Conservation (phyloP, 2,888 invertebrate species). For the Macrostomum cliftonense region DNA sequence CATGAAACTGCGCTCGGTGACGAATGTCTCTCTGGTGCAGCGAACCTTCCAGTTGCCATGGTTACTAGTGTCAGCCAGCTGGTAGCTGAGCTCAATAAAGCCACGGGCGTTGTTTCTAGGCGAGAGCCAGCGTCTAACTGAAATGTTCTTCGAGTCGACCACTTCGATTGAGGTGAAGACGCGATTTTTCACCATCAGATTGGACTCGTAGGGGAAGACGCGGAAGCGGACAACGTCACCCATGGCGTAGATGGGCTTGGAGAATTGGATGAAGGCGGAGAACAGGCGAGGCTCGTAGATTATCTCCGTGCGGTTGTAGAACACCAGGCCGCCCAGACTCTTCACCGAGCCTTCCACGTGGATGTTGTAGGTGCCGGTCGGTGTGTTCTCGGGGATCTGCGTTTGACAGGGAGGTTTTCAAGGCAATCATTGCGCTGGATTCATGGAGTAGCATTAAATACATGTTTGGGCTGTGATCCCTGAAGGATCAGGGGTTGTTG, state of each 20-base stretch:
- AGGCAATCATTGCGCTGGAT: too few species aligned
- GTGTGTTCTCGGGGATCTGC: slow-evolving; percentile 59
- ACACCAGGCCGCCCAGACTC: slow-evolving; percentile 60
- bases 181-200: slow-evolving; percentile 69
- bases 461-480: too few species aligned
- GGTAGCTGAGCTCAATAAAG: slow-evolving; percentile 74
- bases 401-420: too few species aligned
- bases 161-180: slow-evolving; percentile 76
- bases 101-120: slow-evolving; percentile 47
- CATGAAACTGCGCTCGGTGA: too few species aligned
- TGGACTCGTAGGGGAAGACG: slow-evolving; percentile 74
- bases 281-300: slow-evolving; percentile 67
- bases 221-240: slow-evolving; percentile 52
- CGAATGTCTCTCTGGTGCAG: slow-evolving; percentile 21
- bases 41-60: slow-evolving; percentile 78
- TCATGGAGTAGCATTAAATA: too few species aligned
- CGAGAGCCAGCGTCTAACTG: slow-evolving; percentile 78
- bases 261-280: slow-evolving; percentile 69
- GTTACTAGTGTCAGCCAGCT: slow-evolving; percentile 69
- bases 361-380: slow-evolving; percentile 61
- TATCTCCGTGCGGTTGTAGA: slow-evolving; percentile 65
- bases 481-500: too few species aligned
- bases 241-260: slow-evolving; percentile 1
- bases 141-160: slow-evolving; percentile 60
- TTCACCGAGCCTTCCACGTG: slow-evolving; percentile 53